Percentiles rank a stretch among this genome's conserved stretches.
These are phyloP conservation scores for Neodon shergylaensis DNA, from an alignment of 2,113 vertebrate genomes.

Conservation along the genomic window DNA sequence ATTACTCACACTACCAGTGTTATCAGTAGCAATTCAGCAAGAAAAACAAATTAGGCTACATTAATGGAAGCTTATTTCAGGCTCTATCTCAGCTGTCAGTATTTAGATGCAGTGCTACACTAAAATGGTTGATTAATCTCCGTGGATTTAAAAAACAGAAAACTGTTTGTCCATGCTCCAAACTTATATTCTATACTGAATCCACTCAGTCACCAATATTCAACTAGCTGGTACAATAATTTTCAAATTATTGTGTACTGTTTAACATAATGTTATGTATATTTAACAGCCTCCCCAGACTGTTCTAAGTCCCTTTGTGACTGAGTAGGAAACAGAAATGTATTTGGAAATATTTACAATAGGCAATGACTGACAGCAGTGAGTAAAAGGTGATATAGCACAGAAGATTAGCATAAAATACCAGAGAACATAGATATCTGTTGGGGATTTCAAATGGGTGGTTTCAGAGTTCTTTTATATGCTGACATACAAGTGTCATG, in stretches of 20 bases:
- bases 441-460: neutral
- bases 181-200: neutral
- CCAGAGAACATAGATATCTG: neutral
- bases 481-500: neutral
- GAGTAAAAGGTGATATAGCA: neutral
- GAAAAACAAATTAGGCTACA: neutral
- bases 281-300: neutral
- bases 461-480: neutral
- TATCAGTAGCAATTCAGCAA: neutral
- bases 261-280: conserved; percentile 21
- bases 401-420: neutral
- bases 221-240: conserved; percentile 20
- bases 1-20: neutral
- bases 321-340: neutral
- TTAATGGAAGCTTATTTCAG: neutral
- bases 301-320: neutral
- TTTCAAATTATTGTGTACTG: conserved; percentile 26
- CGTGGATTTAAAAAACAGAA: neutral
- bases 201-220: neutral
- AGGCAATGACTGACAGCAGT: neutral
- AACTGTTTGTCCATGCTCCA: neutral
- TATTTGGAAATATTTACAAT: conserved; percentile 45
- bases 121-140: neutral
- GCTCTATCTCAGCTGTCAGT: neutral
- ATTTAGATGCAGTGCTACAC: neutral